Evolutionary conservation across 2,113 vertebrate genomes (phyloP).

Genomic region (Xenus cinereus): DNA sequence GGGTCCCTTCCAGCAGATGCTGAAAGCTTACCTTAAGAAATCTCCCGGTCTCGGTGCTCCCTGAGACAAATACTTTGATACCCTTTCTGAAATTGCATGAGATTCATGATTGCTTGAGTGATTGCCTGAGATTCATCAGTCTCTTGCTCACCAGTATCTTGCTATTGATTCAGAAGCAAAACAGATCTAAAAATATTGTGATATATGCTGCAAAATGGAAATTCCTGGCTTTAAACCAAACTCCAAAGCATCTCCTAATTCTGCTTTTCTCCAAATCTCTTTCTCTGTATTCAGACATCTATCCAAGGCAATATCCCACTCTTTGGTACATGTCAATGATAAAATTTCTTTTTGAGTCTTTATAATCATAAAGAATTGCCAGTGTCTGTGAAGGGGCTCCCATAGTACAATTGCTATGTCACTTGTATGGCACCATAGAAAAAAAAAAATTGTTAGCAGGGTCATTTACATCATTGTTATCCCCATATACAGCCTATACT

Average conservation of each 20-base stretch:
- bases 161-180: background rate
- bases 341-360: background rate
- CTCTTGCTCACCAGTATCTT: background rate
- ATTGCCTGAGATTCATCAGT: background rate
- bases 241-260: background rate
- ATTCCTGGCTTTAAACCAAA: background rate
- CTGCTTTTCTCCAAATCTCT: background rate
- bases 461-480: background rate
- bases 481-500: background rate
- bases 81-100: background rate
- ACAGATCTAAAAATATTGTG: accelerated
- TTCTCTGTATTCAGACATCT: background rate
- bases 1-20: background rate
- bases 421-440: background rate
- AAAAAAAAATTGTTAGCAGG: background rate
- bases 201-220: background rate
- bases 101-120: background rate
- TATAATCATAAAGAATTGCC: background rate
- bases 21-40: background rate
- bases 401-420: background rate
- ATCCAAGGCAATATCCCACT: background rate
- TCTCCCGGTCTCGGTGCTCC: background rate
- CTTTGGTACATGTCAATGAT: background rate
- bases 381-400: background rate
- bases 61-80: background rate